A percentile compares a stretch with the other conserved stretches of the same genome.
Conservation (phyloP, 2,113 vertebrate species). For the Sylvia atricapilla region DNA sequence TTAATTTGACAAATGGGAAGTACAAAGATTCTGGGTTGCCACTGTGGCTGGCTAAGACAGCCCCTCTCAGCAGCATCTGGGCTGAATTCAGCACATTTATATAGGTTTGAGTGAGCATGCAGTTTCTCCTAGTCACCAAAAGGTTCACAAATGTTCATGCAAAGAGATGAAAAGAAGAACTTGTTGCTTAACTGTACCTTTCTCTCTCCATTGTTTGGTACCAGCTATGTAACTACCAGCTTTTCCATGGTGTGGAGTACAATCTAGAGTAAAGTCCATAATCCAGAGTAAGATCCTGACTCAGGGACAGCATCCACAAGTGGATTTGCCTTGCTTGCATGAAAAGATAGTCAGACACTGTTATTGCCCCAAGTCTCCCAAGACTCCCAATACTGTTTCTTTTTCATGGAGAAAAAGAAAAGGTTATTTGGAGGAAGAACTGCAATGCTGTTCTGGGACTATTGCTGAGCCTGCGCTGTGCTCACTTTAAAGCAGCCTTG, state of each 20-base stretch:
- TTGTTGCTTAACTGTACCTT: background rate
- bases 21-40: background rate
- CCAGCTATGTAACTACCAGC: background rate
- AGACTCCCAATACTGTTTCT: background rate
- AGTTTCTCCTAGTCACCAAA: background rate
- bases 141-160: background rate
- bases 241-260: background rate
- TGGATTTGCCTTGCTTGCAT: background rate
- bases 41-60: background rate
- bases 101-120: background rate
- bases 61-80: background rate
- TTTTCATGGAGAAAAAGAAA: background rate
- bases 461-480: background rate
- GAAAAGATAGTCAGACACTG: background rate
- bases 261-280: background rate
- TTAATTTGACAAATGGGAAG: constrained; percentile 3
- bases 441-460: background rate
- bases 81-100: background rate
- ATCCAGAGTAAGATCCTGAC: background rate
- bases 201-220: background rate
- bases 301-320: background rate
- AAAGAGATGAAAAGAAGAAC: background rate
- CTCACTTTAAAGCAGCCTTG: background rate
- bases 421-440: background rate
- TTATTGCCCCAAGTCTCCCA: background rate